Evolutionary conservation across 1,140 invertebrate genomes (phyloP), one percentile per base, ranked within the genome.

Genomic region (Papilio machaon): DNA sequence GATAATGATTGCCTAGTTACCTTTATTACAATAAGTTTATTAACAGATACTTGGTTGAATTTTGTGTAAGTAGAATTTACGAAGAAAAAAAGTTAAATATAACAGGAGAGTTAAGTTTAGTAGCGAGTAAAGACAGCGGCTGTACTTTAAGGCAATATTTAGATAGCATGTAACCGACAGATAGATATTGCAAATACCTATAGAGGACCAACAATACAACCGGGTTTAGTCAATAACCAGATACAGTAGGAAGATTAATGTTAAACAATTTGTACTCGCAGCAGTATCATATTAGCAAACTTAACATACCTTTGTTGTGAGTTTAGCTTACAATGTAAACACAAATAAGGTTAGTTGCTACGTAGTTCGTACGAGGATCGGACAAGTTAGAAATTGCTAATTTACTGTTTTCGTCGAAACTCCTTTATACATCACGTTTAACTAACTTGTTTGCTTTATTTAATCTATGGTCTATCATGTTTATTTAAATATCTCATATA

Each of bases 291-390:
- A 70, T 70, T 70, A 70, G 60, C 64, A 35, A 35, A 70, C 13
- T 15, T 30, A 64, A 64, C 60, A 70, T 70, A 70, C 30, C 23
- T 70, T 15, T 70, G 58, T 60, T 60, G 64, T 15, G 35, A 70
- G 64, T 70, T 70, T 70, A 70, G 64, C 64, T 70, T 70, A 70
- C 64, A 70, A 35, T 70, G 64, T 38, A 70, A 70, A 70, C 64
- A 70, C 30, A 70, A 70, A 70, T 70, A 70, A 10, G 11, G 64
- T 64, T 8, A 30, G 23, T 70, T 35, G 64, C 13, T 70, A 38
- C 64, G 64, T 70, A 70, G 64, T 70, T 70, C 30, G 60, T 30
- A 30, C 19, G 64, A 60, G 58, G 58, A 60, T 70, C 64, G 64
- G 64, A 70, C 30, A 2, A 70, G 64, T 70, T 70, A 35, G 11